These are phyloP conservation scores for Etheostoma spectabile DNA, from an alignment of 2,113 vertebrate species.

Conservation along the genomic window DNA sequence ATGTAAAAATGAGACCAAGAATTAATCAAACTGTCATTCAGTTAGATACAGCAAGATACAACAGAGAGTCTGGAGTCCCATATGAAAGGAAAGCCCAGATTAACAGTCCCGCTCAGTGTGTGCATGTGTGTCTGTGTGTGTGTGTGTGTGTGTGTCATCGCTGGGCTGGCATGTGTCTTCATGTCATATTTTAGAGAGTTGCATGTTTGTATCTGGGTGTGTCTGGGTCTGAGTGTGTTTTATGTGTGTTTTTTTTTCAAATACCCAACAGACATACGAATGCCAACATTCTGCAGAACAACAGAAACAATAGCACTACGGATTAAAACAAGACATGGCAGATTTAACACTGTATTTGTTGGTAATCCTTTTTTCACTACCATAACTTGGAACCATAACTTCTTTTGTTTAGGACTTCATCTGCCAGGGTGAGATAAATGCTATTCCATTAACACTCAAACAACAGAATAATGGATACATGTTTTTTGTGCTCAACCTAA, in stretches of 20 bases:
- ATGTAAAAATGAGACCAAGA: conserved; percentile 20
- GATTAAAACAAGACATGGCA: conserved; percentile 12
- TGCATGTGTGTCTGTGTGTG: background rate
- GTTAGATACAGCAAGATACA: background rate
- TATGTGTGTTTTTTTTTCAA: background rate
- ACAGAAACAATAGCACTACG: background rate
- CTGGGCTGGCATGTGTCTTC: no score
- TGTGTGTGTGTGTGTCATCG: no score
- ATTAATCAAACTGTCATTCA: conserved; percentile 40
- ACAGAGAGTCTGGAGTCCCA: conserved; percentile 20
- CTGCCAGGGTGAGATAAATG: conserved; percentile 13
- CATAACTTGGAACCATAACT: conserved; percentile 11
- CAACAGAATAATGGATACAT: background rate
- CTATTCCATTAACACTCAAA: background rate
- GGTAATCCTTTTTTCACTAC: conserved; percentile 6
- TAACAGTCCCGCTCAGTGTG: background rate
- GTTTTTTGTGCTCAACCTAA: background rate
- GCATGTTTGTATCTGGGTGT: background rate
- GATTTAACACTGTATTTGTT: conserved; percentile 15
- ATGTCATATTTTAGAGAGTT: no score
- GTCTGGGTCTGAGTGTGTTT: background rate
- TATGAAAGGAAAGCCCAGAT: background rate
- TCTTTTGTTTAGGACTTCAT: conserved; percentile 1
- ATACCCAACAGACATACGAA: background rate
- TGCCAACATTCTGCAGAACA: background rate